Base-by-base conservation (phyloP, 2,113 vertebrate species). In the Climacteris rufus region DNA sequence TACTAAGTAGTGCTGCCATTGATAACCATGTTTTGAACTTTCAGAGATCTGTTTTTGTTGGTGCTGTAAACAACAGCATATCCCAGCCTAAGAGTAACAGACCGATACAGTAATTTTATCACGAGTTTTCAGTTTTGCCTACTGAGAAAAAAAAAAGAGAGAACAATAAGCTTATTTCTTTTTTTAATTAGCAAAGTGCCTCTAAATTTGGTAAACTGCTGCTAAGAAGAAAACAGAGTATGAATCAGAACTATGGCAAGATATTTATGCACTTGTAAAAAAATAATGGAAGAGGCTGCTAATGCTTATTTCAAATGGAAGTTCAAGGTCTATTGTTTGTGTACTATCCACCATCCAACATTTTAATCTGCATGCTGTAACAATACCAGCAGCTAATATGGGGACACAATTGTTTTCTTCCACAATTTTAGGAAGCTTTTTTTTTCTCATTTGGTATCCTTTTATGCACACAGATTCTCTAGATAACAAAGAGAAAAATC, bases 321-420 rank as follows among this genome's bases (percentile, higher is more conserved):
- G 77, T 93, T 95, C 87, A 95, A 93, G 86, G 80, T 75, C 93
- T 87, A 91, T 97, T 95, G 91, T 96, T 94, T 91, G 74, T 76
- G 83, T 78, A 52, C 74, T 89, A 91, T 72, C 77, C 65, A 89
- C 66, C 87, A 91, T 69, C 82, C 87, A 94, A 39, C n/a, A 84
- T 76, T 94, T 93, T 65, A 91, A 95, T 94, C 82, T 94, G 61
- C 21, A 76, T 45, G 78, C 75, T 82, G 21, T 79, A 97, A 94
- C 89, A 97, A 95, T 86, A 92, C 72, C 72, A 63, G 77, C 52
- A 82, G 39, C 57, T 91, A 89, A 87, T 45, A 80, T 30, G 50
- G 74, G 40, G 93, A 92, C 56, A 84, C 87, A 94, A 96, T 95
- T 97, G 91, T 95, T 94, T 95, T 89, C 61, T 95, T 93, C 74